These are phyloP conservation scores for Drosophila rufa DNA, from an alignment of 1,140 invertebrate species.

Conservation along the genomic window DNA sequence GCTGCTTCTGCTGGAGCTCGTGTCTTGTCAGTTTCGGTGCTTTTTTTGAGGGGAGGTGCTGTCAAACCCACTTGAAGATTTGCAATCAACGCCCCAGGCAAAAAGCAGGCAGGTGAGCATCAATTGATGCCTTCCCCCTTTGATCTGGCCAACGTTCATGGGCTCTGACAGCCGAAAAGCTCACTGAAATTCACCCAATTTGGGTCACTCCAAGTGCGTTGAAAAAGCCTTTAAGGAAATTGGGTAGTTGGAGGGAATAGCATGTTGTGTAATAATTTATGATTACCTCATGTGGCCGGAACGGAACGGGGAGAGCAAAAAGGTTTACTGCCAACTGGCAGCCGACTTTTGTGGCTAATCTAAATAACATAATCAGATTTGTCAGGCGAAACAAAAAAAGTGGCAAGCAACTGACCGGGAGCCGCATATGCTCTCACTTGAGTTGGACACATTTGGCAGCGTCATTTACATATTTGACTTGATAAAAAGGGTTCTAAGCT, in stretches of 20 bases:
- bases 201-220: constrained; percentile 20
- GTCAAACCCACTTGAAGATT: constrained; percentile 65
- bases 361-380: constrained; percentile 71
- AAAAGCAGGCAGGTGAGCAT: constrained; percentile 50
- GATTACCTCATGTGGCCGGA: constrained; percentile 24
- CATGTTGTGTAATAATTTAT: constrained; percentile 50
- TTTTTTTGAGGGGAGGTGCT: constrained; percentile 7
- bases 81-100: constrained; percentile 62
- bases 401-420: constrained; percentile 42
- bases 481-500: constrained; percentile 40
- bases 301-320: not conserved
- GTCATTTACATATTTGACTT: constrained; percentile 59
- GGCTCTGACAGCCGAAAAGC: constrained; percentile 48
- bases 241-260: not conserved
- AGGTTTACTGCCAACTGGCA: constrained; percentile 46
- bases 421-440: constrained; percentile 38
- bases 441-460: constrained; percentile 49
- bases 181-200: constrained; percentile 47
- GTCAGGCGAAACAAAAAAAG: constrained; percentile 38
- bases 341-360: constrained; percentile 58
- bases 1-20: constrained; percentile 7
- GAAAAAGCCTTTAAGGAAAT: constrained; percentile 21
- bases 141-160: constrained; percentile 67
- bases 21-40: constrained; percentile 40
- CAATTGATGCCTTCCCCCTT: constrained; percentile 72